A percentile compares a stretch with the other conserved stretches of the same genome.
phyloP scores from a whole-genome alignment of 2,797 vertebrate species.

The Philypnodon macrostomus region DNA sequence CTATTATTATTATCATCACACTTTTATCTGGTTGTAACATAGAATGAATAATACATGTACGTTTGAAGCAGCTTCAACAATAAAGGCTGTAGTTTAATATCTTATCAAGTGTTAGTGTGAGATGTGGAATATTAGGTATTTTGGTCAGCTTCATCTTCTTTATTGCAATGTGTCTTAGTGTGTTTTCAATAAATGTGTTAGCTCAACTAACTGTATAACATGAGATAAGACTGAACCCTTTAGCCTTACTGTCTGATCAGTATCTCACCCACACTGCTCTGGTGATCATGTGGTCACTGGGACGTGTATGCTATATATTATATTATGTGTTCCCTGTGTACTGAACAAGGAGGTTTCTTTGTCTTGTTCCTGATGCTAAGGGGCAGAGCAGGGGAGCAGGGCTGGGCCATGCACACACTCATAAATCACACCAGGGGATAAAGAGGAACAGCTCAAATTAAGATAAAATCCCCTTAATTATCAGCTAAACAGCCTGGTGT shows the following conservation, averaged over 20 bases:
- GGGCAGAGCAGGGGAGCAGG: slow-evolving; percentile 61
- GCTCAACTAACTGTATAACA: neutral
- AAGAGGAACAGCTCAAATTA: slow-evolving; percentile 84
- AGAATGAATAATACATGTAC: too few species aligned
- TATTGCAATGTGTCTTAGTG: neutral
- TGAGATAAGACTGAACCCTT: neutral
- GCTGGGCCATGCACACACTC: slow-evolving; percentile 58
- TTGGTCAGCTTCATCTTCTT: too few species aligned
- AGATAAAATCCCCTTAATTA: slow-evolving; percentile 83
- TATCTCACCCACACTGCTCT: slow-evolving; percentile 3
- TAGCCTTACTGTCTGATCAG: neutral
- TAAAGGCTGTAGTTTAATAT: too few species aligned
- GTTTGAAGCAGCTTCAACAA: too few species aligned
- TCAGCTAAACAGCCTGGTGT: slow-evolving; percentile 78
- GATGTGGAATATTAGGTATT: too few species aligned
- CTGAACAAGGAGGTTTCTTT: slow-evolving; percentile 52
- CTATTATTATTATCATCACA: too few species aligned
- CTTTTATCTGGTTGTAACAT: too few species aligned
- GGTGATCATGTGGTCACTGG: slow-evolving; percentile 14
- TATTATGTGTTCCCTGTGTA: slow-evolving; percentile 26
- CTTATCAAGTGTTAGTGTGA: too few species aligned
- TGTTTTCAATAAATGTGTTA: neutral
- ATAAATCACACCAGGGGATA: slow-evolving; percentile 83
- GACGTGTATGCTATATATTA: slow-evolving; percentile 19
- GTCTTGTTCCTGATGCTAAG: slow-evolving; percentile 66